Evolutionary conservation across 2,888 invertebrate genomes (phyloP).

Genomic region (Azorinus chamasolen): DNA sequence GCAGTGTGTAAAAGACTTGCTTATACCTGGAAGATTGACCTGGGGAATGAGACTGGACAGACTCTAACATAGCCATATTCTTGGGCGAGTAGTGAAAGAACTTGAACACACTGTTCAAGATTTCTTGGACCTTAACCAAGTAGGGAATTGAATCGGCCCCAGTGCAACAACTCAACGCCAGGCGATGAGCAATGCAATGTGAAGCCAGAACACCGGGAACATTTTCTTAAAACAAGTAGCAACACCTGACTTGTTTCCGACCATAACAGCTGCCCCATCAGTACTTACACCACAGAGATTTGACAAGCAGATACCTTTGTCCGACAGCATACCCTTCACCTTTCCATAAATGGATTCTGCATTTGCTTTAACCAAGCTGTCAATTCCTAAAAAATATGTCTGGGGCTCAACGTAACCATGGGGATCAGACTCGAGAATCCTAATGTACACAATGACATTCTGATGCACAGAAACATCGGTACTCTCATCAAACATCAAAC

Average conservation of each 20-base stretch:
- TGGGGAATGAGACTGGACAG: not conserved
- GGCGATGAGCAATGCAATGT: no score
- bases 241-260: no score
- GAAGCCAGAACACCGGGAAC: no score
- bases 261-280: no score
- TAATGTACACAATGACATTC: conserved; percentile 40
- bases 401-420: conserved; percentile 26
- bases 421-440: conserved; percentile 15
- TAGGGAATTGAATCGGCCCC: no score
- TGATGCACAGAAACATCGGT: conserved; percentile 37
- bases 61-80: conserved; percentile 8
- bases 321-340: conserved; percentile 19
- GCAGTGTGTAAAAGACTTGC: conserved; percentile 36
- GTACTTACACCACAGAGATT: conserved; percentile 48
- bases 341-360: conserved; percentile 32
- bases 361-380: conserved; percentile 32
- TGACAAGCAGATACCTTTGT: conserved; percentile 19
- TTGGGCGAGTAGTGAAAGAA: no score
- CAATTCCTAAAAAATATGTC: conserved; percentile 40
- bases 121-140: no score
- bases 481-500: conserved; percentile 37
- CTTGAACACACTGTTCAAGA: conserved; percentile 45
- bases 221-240: no score
- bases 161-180: no score
- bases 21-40: conserved; percentile 13